phyloP scores from a whole-genome alignment of 2,888 invertebrate genomes.

The Flabesymbios commensalis region DNA sequence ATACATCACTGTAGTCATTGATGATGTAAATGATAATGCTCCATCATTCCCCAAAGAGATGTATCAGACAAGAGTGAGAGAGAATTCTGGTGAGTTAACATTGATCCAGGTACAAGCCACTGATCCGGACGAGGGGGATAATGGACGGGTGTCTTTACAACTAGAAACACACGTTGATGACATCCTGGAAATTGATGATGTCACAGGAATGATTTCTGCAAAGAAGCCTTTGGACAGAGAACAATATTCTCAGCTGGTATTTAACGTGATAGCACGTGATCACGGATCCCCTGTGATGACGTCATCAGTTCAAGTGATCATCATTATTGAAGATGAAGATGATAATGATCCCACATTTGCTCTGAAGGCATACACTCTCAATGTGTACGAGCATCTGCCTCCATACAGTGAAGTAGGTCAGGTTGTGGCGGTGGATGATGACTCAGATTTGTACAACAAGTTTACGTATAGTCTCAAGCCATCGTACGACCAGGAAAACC shows the following conservation, averaged over 20 bases:
- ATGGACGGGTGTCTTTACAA: constrained; percentile 23
- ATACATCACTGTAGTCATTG: too few relatives aligned
- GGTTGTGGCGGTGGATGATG: constrained; percentile 23
- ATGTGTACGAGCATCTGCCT: constrained; percentile 57
- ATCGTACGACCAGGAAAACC: constrained; percentile 67
- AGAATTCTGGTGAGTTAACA: too few relatives aligned
- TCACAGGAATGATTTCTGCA: constrained; percentile 78
- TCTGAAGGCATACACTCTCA: constrained; percentile 18
- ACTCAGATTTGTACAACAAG: constrained; percentile 17
- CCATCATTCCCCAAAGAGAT: too few relatives aligned
- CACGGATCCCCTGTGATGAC: constrained; percentile 19
- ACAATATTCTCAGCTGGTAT: constrained; percentile 78
- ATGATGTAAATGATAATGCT: too few relatives aligned
- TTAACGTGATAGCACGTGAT: constrained; percentile 63
- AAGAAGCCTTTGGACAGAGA: constrained; percentile 87
- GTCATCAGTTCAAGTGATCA: constrained; percentile 14
- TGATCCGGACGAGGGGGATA: constrained; percentile 44
- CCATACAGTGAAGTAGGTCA: constrained; percentile 21
- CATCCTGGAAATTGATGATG: constrained; percentile 78
- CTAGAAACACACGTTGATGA: constrained; percentile 58
- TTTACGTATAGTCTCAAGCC: constrained; percentile 19
- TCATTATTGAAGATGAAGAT: constrained; percentile 25
- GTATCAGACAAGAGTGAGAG: too few relatives aligned
- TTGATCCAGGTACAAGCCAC: constrained; percentile 43
- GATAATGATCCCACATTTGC: constrained; percentile 28